These are phyloP conservation scores for Bimastos eiseni DNA, from an alignment of 2,888 invertebrate genomes.

Conservation along the genomic window DNA sequence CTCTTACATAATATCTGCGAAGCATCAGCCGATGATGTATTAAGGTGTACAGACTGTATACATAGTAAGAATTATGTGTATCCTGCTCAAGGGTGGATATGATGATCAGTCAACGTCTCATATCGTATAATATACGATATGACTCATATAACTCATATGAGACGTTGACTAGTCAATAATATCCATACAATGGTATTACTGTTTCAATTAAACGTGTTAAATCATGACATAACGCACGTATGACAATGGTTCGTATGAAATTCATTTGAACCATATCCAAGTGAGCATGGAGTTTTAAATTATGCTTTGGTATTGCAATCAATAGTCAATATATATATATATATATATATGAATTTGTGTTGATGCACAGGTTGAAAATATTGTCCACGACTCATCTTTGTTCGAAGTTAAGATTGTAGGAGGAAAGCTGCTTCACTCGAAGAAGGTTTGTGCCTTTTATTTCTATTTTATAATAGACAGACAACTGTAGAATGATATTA, in stretches of 20 bases:
- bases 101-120: neutral
- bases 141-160: no score
- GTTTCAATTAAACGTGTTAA: neutral
- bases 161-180: no score
- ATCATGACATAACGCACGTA: neutral
- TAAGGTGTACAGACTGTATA: neutral
- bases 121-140: no score
- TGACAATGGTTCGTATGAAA: neutral
- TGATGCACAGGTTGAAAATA: neutral
- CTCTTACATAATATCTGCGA: neutral
- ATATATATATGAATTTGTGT: neutral
- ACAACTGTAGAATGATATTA: neutral
- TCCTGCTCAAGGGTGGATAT: neutral
- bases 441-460: neutral
- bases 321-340: neutral
- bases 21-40: neutral
- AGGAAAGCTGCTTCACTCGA: constrained; percentile 3
- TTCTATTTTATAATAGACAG: neutral
- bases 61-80: neutral
- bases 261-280: neutral
- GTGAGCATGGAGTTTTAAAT: neutral
- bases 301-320: neutral
- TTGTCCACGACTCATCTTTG: neutral
- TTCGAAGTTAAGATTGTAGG: constrained; percentile 7
- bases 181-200: neutral